phyloP scores from a whole-genome alignment of 2,888 invertebrate genomes.

The Watsonalla cultraria region DNA sequence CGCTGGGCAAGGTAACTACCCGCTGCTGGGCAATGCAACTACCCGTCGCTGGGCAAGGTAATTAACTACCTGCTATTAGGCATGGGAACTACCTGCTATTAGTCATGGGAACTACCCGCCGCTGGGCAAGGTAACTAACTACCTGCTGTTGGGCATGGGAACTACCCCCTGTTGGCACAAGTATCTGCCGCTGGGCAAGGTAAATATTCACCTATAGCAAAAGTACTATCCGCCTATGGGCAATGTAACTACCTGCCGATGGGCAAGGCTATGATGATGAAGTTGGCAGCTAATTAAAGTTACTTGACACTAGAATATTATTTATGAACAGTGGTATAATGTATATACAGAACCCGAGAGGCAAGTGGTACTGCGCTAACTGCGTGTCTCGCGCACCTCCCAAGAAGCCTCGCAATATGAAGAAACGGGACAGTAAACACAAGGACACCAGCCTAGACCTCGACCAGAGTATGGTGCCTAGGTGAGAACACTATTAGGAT shows the following conservation, averaged over 20 bases:
- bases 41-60: too few species aligned
- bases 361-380: constrained; percentile 93
- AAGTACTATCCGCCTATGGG: not conserved
- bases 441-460: constrained; percentile 44
- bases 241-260: too few species aligned
- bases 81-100: constrained; percentile 67
- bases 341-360: constrained; percentile 82
- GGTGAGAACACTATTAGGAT: constrained; percentile 44
- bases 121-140: not conserved
- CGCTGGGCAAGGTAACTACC: not conserved
- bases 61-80: constrained; percentile 85
- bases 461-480: constrained; percentile 61
- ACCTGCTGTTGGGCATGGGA: constrained; percentile 22
- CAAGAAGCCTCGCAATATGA: constrained; percentile 81
- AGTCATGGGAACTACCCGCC: not conserved
- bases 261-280: too few species aligned
- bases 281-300: too few species aligned
- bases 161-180: constrained; percentile 27
- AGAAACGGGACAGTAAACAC: constrained; percentile 64
- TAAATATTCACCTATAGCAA: constrained; percentile 61
- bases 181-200: constrained; percentile 60
- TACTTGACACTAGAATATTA: too few species aligned
- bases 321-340: not conserved
- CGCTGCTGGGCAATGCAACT: not conserved
- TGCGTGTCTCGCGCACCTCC: constrained; percentile 91